Evolutionary conservation across 2,888 invertebrate species (phyloP).

Genomic region (Caenorhabditis afra): DNA sequence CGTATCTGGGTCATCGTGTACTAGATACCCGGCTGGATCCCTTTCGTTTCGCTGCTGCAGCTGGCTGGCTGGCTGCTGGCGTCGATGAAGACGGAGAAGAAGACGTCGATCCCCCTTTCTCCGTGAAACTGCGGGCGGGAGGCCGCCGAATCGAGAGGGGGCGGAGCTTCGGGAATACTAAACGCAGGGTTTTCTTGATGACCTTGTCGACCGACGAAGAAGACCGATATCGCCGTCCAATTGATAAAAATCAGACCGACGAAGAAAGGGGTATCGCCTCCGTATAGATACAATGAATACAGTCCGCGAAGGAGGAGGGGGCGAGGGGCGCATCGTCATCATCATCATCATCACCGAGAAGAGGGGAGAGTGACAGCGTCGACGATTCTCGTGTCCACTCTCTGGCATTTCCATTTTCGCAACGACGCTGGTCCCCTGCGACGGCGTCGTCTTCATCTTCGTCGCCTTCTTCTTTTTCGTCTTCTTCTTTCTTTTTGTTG

Average conservation of each 20-base stretch:
- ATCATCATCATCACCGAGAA: neutral
- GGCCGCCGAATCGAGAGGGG: slow-evolving; percentile 9
- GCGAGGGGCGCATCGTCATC: slow-evolving; percentile 16
- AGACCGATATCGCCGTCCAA: slow-evolving; percentile 3
- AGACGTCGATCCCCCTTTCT: neutral
- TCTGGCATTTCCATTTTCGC: slow-evolving; percentile 24
- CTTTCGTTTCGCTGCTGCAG: slow-evolving; percentile 3
- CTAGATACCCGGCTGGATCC: slow-evolving; percentile 32
- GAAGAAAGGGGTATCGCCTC: slow-evolving; percentile 33
- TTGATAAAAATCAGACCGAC: slow-evolving; percentile 52
- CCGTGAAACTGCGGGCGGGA: neutral
- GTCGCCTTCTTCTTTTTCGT: too few relatives aligned
- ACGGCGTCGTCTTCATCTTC: too few relatives aligned
- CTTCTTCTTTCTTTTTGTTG: slow-evolving; percentile 22
- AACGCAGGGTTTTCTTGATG: slow-evolving; percentile 48
- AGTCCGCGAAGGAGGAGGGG: slow-evolving; percentile 21
- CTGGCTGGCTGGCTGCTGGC: too few relatives aligned
- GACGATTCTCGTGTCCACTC: slow-evolving; percentile 16
- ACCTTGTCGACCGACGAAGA: slow-evolving; percentile 38
- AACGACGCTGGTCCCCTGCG: slow-evolving; percentile 21
- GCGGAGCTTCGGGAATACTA: slow-evolving; percentile 53
- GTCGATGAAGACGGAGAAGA: too few relatives aligned
- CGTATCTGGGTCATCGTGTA: slow-evolving; percentile 42
- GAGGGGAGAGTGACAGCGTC: neutral
- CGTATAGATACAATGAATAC: slow-evolving; percentile 39